Conservation (phyloP, 1,140 invertebrate species). For the Saccostrea glomerata region DNA sequence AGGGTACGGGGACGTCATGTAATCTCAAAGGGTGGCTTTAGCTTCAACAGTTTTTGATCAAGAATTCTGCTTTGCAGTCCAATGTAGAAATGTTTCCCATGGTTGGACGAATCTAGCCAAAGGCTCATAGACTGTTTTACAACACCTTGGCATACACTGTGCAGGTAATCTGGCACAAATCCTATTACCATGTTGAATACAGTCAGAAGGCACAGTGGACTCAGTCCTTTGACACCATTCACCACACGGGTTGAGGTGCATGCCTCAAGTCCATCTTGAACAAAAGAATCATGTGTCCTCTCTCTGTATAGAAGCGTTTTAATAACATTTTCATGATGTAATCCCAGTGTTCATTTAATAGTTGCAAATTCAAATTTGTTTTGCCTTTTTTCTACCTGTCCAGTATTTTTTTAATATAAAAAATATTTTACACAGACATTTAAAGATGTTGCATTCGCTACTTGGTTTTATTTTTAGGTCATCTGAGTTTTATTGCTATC, state of each 20-base stretch:
- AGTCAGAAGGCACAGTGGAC: neutral
- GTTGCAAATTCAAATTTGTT: too few species aligned
- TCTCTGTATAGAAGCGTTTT: too few species aligned
- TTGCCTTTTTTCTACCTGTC: too few species aligned
- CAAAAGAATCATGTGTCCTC: neutral
- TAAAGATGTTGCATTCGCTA: too few species aligned
- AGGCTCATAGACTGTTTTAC: neutral
- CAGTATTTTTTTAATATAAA: too few species aligned
- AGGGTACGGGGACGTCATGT: conserved; percentile 40
- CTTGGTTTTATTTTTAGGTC: too few species aligned
- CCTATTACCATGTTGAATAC: neutral
- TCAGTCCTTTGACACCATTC: neutral
- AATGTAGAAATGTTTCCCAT: neutral
- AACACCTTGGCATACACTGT: neutral
- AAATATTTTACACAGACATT: too few species aligned
- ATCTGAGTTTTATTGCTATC: too few species aligned
- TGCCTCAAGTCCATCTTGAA: neutral
- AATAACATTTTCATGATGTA: too few species aligned
- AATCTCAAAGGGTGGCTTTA: conserved; percentile 45
- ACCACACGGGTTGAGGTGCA: neutral
- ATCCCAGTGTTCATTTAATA: too few species aligned
- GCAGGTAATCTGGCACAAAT: neutral
- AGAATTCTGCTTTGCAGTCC: neutral
- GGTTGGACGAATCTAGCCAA: too few species aligned
- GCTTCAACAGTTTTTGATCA: neutral